A percentile compares a stretch with the other conserved stretches of the same genome.
phyloP scores from a whole-genome alignment of 2,113 vertebrate genomes.

The Pelvicachromis taeniatus region DNA sequence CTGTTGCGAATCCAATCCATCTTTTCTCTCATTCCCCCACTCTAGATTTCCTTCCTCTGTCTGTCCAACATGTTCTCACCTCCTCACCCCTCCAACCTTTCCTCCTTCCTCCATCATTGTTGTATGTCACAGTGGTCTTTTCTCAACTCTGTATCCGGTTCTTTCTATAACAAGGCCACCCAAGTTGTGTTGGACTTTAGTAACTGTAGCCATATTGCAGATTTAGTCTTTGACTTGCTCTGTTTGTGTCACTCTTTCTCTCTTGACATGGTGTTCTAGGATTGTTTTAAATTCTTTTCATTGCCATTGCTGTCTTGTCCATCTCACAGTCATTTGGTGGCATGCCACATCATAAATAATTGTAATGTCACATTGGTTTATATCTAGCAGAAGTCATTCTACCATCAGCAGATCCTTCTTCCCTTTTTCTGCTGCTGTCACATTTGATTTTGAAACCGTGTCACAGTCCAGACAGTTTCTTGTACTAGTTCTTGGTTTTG shows the following conservation, averaged over 20 bases:
- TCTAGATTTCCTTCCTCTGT: constrained; percentile 50
- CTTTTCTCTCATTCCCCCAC: constrained; percentile 3
- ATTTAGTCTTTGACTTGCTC: background rate
- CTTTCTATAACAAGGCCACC: background rate
- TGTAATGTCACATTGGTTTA: background rate
- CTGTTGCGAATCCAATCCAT: constrained; percentile 1
- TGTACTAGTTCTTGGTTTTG: background rate
- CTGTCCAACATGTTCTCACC: background rate
- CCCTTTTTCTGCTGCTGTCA: background rate
- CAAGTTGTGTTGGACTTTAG: background rate
- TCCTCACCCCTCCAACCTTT: background rate
- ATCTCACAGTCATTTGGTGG: background rate
- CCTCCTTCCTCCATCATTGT: constrained; percentile 17
- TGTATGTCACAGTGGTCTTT: constrained; percentile 55
- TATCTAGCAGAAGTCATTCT: background rate
- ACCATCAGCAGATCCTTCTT: background rate
- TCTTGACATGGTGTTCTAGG: background rate
- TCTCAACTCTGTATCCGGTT: constrained; percentile 41
- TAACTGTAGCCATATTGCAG: background rate
- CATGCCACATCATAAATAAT: background rate
- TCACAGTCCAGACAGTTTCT: background rate
- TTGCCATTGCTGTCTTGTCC: background rate
- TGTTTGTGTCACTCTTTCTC: background rate
- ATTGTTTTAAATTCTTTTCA: background rate
- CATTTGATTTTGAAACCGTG: background rate